Base-by-base conservation (phyloP, 1,140 invertebrate species). In the Laodelphax striatellus region DNA sequence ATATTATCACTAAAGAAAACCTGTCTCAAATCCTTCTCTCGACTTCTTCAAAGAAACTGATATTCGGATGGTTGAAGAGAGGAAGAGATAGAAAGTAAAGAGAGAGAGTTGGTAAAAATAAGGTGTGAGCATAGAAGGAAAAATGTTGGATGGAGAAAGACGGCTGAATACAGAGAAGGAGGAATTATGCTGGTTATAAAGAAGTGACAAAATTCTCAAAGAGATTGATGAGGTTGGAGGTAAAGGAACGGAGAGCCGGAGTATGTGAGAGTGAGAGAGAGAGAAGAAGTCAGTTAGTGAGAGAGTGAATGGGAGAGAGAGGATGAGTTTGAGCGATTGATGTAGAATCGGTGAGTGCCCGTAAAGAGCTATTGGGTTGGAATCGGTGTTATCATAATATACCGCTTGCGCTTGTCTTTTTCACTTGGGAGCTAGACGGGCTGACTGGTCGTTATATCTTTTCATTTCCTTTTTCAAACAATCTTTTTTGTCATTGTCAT, bases 81-180 rank as follows among this genome's bases (percentile, higher is more conserved):
- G 55, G 52, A 17, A 52, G 38, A 19, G 43, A 28, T 21, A 38
- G 34, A 38, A 9, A 9, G 34, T 5, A 28, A 2, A 28, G 24
- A 28, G 24, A 4, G 24, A 28, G 6, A 28, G 24, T 4, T 28
- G 6, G 24, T 28, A 38, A 58, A 46, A 58, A 28, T 24, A 46
- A 58, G 57, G 50, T 42, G 50, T 42, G 50, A 38, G 4, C 11
- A 13, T 38, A 38, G 34, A 38, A 38, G 34, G 34, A 16, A 58
- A 46, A 58, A 24, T 50, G 43, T 50, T 21, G 31, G 56, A 46
- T 13, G 24, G 43, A 58, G 42, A 52, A 46, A 58, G 31, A 57
- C 31, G 42, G 34, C 34, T 16, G 22, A 42, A 46, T 3, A 57
- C 8, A 57, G 55, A 57, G 55, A 57, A 4, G 31, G 55, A 46